These are phyloP conservation scores for Subanguina moxae DNA, from an alignment of 1,140 invertebrate genomes.

Conservation along the genomic window DNA sequence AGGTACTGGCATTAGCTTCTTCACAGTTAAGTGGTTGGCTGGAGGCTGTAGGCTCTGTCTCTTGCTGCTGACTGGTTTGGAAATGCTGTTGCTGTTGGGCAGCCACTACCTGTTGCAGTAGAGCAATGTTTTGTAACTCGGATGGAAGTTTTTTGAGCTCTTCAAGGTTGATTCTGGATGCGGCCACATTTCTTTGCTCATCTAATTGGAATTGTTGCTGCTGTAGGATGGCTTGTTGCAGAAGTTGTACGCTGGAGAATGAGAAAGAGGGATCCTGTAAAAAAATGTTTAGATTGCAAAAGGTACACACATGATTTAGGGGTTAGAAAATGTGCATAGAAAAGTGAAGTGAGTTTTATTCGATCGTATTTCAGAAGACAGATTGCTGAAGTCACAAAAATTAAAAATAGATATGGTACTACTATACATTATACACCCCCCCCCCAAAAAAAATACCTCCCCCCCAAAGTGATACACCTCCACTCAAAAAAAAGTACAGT, in stretches of 20 bases:
- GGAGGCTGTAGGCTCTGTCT: background rate
- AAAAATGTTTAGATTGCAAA: no score
- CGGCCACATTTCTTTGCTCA: background rate
- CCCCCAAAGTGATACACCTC: no score
- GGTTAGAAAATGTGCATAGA: no score
- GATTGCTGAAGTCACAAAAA: no score
- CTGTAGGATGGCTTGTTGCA: slow-evolving; percentile 4
- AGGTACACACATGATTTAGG: no score
- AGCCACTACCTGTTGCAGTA: background rate
- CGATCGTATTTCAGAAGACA: no score
- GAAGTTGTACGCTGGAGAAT: background rate
- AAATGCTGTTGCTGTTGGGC: slow-evolving; percentile 9
- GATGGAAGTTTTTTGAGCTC: background rate
- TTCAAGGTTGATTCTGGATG: background rate
- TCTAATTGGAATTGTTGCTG: background rate
- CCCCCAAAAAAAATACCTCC: no score
- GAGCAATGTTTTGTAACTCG: background rate
- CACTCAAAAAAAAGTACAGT: no score
- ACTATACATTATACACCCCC: no score
- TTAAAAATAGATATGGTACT: no score
- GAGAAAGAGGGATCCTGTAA: background rate
- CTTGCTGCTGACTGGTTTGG: background rate
- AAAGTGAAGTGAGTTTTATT: no score
- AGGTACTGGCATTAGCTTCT: background rate
- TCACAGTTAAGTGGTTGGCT: background rate